Base-by-base conservation (phyloP, 2,113 vertebrate genomes). In the Puma concolor region DNA sequence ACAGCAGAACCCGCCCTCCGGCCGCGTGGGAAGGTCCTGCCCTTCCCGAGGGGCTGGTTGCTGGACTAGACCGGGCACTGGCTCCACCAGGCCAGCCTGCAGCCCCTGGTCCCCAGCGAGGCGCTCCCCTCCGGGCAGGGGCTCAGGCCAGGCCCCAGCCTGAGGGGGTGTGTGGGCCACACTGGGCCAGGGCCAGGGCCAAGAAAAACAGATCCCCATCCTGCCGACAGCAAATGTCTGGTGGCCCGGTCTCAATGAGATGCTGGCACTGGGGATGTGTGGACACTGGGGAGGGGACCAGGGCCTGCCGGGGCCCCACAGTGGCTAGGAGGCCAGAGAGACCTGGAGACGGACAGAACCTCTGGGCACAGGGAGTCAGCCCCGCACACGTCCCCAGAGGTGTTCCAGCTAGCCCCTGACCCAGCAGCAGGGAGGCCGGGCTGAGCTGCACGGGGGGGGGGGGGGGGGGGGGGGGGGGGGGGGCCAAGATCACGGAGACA, bases 151-250 rank as follows among this genome's bases (percentile, higher is more conserved):
- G 33, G 41, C 14, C 19, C 38, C 31, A 67, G 80, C 64, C 2
- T 4, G 64, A n/a, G 38, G 31, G 52, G 31, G 41, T 0, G 14
- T 44, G 4, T 29, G 38, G 80, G 63, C 38, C 44, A 8, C 11
- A 1, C 2, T 1, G 8, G 1, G 16, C 29, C n/a, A 2, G 29
- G 2, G 14, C 5, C 0, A 1, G 10, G 21, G 67, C 54, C 52
- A 5, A 17, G 54, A 27, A 11, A 0, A 10, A 63, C 0, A 0
- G 27, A 19, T 50, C 33, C 8, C 15, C 1, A 0, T 1, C 33
- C 50, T 2, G 25, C 36, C 3, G 4, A 79, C 48, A 9, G 7
- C 29, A 4, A 3, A 16, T 1, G 0, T 25, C 48, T 48, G 57
- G 12, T 1, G 44, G 5, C 50, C 1, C 4, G 36, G 33, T 33